phyloP scores from a whole-genome alignment of 1,140 invertebrate species.

The Drosophila virilis region DNA sequence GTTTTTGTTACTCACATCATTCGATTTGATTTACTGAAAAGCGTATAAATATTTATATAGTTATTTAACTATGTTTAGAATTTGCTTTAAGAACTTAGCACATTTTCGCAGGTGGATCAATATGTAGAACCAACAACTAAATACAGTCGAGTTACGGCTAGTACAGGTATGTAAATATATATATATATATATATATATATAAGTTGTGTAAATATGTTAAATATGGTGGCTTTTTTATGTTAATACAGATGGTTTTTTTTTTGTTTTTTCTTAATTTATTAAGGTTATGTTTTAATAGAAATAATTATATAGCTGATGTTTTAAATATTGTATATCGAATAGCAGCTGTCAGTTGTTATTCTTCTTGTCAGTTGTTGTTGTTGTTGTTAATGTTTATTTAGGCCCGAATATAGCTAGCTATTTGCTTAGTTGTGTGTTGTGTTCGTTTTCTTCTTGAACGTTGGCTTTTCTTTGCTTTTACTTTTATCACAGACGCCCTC shows the following conservation, averaged over 20 bases:
- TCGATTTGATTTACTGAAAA: constrained; percentile 3
- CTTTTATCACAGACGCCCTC: constrained; percentile 50
- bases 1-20: neutral
- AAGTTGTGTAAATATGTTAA: neutral
- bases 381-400: no score
- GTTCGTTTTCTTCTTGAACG: neutral
- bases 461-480: neutral
- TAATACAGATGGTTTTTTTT: constrained; percentile 10
- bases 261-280: neutral
- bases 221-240: neutral
- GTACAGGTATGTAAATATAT: constrained; percentile 5
- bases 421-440: neutral
- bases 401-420: no score
- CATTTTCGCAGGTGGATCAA: constrained; percentile 12
- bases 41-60: neutral
- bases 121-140: constrained; percentile 20
- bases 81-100: constrained; percentile 21
- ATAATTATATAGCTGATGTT: neutral
- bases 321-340: neutral
- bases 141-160: constrained; percentile 9
- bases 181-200: neutral
- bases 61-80: neutral
- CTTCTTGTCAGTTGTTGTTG: no score
- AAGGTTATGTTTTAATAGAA: constrained; percentile 1
- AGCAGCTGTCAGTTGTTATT: constrained; percentile 29